Evolutionary conservation across 1,140 invertebrate species (phyloP).

Genomic region (Hormaphis cornu): DNA sequence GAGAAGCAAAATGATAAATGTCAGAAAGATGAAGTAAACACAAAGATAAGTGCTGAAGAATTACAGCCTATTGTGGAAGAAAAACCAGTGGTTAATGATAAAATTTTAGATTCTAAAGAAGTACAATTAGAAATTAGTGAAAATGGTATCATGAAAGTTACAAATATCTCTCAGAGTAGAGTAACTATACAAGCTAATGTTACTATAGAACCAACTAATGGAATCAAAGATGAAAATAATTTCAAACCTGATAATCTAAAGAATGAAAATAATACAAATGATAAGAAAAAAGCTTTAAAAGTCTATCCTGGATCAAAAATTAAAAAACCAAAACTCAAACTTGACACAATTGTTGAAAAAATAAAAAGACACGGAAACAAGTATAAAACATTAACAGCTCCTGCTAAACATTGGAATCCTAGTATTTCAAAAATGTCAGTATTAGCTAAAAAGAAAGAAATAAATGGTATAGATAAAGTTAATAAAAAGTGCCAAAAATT

Average conservation of each 20-base stretch:
- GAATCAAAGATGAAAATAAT: neutral
- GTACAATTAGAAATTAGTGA: constrained; percentile 60
- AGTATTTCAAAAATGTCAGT: constrained; percentile 22
- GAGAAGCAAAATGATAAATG: neutral
- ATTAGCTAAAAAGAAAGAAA: constrained; percentile 11
- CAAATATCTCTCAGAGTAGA: neutral
- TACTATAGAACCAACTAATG: neutral
- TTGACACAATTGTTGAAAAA: constrained; percentile 19
- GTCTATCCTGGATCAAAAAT: constrained; percentile 3
- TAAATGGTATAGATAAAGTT: constrained; percentile 5
- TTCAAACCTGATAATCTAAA: neutral
- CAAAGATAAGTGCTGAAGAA: neutral
- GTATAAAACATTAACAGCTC: constrained; percentile 24
- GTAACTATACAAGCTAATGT: constrained; percentile 18
- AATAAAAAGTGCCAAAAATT: constrained; percentile 24
- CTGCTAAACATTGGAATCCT: constrained; percentile 37
- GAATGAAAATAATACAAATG: neutral
- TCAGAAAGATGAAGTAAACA: neutral
- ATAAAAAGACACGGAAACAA: constrained; percentile 29
- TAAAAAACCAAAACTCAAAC: constrained; percentile 1
- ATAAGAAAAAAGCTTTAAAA: constrained; percentile 14
- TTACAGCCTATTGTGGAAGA: constrained; percentile 11
- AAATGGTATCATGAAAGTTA: constrained; percentile 57
- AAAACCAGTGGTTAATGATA: constrained; percentile 1
- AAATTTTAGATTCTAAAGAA: constrained; percentile 48